phyloP scores from a whole-genome alignment of 1,140 invertebrate species.

The Bombus superbus region DNA sequence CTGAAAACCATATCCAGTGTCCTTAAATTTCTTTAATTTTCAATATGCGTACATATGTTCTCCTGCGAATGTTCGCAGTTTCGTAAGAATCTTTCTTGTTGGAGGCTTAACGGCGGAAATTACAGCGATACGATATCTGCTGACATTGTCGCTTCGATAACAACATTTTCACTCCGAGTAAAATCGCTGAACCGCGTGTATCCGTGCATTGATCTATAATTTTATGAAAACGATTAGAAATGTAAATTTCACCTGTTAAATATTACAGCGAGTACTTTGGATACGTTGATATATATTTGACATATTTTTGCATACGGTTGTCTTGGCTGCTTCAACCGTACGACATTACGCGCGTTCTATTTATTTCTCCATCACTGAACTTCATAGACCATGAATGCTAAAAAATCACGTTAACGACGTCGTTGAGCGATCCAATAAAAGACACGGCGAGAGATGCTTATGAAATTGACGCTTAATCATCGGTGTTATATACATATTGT shows the following conservation, averaged over 20 bases:
- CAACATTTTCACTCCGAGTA: neutral
- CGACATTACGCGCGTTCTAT: no score
- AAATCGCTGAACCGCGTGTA: neutral
- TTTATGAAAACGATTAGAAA: neutral
- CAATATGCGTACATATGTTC: conserved; percentile 5
- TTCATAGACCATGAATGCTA: neutral
- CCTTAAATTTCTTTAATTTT: conserved; percentile 10
- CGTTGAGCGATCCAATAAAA: neutral
- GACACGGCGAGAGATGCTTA: conserved; percentile 20
- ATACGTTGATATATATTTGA: no score
- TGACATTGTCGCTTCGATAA: neutral
- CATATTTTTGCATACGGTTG: no score
- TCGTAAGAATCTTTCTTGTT: conserved; percentile 36
- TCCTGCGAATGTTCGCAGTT: conserved; percentile 35
- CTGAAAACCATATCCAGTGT: neutral
- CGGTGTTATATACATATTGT: conserved; percentile 50
- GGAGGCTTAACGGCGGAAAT: no score
- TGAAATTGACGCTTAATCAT: conserved; percentile 52
- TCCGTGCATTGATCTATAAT: neutral
- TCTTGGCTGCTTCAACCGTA: no score
- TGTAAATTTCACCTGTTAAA: no score
- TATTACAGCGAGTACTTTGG: no score
- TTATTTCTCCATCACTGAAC: no score
- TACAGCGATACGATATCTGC: no score
- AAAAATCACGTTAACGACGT: neutral